Evolutionary conservation across 2,113 vertebrate genomes (phyloP), one percentile per base, ranked within the genome.

Genomic region (Beaufortia kweichowensis): DNA sequence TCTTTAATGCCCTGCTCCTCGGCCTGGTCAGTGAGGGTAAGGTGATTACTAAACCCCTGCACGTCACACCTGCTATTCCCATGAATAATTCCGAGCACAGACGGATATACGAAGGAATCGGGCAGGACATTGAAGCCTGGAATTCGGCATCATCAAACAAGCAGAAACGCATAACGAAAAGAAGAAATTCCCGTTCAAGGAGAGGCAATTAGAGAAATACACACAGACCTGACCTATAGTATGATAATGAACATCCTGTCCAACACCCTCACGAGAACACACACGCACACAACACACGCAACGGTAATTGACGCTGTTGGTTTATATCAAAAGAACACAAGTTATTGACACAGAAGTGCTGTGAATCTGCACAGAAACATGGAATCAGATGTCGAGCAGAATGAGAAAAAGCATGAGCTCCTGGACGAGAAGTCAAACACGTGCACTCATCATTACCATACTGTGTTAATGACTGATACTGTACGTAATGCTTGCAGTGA

Each of bases 71-170:
- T 53, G 62, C 41, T 56, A 62, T 75, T 73, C 81, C 66, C 57
- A 77, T 85, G 68, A 85, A 85, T 85, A 76, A 84, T 86, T 81
- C 79, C 31, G n/a, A 81, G 63, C 71, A 77, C 74, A 64, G 41
- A 59, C 39, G 64, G 48, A 78, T 70, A 62, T 79, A 77, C 50
- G 23, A 31, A 50, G 75, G 64, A 81, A 79, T 67, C 66, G 75
- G 71, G 43, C 63, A 65, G 62, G 46, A 60, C 78, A 74, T 35
- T 5, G 62, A 64, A 28, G 69, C 59, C 64, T 53, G 33, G 39
- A 75, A 66, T 76, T 68, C 59, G 65, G 33, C 75, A 61, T 61
- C 60, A 73, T 79, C 73, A 67, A 76, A 78, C 66, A 60, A 71
- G 65, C 29, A 76, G 61, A 67, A 71, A 72, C 29, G 46, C 15